These are phyloP conservation scores for Gopherus flavomarginatus DNA, from an alignment of 2,113 vertebrate species.

Conservation along the genomic window DNA sequence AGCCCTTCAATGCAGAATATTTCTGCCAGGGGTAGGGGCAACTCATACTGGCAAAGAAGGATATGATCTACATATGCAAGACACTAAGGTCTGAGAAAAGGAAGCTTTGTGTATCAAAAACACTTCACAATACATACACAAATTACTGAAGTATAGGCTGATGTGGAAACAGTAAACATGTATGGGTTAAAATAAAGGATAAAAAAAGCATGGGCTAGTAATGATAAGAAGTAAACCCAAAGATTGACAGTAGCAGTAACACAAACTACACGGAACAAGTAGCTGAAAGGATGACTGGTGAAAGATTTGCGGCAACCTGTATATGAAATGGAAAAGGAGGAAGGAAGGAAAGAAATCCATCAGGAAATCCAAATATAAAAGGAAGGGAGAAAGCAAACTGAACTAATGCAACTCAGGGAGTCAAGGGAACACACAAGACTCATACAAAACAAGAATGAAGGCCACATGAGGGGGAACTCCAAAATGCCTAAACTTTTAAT, in stretches of 20 bases:
- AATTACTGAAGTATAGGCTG: not conserved
- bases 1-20: not conserved
- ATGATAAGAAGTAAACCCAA: not conserved
- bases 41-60: not conserved
- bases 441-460: not conserved
- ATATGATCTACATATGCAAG: not conserved
- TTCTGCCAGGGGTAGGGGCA: not conserved
- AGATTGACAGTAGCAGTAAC: not conserved
- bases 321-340: not conserved
- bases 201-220: not conserved
- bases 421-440: not conserved
- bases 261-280: not conserved
- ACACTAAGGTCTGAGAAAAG: fast-evolving
- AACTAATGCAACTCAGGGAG: not conserved
- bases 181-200: not conserved
- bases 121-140: not conserved
- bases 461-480: not conserved
- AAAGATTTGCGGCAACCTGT: not conserved
- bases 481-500: not conserved
- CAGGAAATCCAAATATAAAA: not conserved
- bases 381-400: not conserved
- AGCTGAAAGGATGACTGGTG: not conserved
- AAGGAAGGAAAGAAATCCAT: not conserved
- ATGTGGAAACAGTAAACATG: not conserved
- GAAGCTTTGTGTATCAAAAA: not conserved